Conservation (phyloP, 2,888 invertebrate genomes). For the Tenthredo distinguenda region DNA sequence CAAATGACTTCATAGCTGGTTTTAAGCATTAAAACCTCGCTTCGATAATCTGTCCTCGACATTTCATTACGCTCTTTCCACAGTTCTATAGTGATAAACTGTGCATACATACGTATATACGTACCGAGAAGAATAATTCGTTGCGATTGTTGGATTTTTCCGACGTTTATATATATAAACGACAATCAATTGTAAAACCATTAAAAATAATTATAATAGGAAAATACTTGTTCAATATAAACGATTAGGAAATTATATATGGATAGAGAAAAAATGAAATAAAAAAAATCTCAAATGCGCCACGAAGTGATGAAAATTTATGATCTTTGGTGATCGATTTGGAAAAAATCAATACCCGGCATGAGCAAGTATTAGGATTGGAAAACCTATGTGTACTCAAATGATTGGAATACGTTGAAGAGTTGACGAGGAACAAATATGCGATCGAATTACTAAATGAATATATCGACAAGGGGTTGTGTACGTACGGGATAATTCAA, state of each 20-base stretch:
- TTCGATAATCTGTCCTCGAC: neutral
- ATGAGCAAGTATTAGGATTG: neutral
- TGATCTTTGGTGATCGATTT: neutral
- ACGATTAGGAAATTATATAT: too few species aligned
- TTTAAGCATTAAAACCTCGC: constrained; percentile 43
- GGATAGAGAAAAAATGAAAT: neutral
- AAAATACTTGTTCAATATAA: too few species aligned
- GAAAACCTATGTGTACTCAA: too few species aligned
- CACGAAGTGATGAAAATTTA: neutral
- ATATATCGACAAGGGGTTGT: neutral
- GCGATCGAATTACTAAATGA: neutral
- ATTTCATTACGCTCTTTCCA: neutral
- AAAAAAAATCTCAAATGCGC: neutral
- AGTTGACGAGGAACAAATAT: neutral
- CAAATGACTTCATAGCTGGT: constrained; percentile 52
- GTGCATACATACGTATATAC: neutral
- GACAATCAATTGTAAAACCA: neutral
- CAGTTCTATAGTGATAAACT: neutral
- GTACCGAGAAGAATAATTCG: neutral
- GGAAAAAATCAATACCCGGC: neutral
- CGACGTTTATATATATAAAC: too few species aligned
- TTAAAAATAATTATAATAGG: neutral
- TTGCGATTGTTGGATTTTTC: neutral
- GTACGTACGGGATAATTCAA: neutral
- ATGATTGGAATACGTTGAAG: neutral